Conservation (phyloP, 2,888 invertebrate genomes). For the Coenonympha arcania region DNA sequence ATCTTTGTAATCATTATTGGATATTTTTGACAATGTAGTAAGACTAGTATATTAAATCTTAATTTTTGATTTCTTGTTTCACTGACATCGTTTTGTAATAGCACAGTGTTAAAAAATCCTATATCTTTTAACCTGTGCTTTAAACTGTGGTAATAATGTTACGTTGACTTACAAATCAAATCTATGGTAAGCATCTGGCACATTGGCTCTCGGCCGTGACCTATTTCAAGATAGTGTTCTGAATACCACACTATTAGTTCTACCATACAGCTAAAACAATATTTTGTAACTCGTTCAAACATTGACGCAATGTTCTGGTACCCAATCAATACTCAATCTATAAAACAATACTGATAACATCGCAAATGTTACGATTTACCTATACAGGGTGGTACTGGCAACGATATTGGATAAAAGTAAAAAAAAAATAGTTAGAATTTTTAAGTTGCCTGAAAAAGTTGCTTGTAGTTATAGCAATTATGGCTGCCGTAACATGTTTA, state of each 20-base stretch:
- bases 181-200: conserved; percentile 1
- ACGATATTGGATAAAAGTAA: background rate
- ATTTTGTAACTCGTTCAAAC: conserved; percentile 11
- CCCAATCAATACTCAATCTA: conserved; percentile 8
- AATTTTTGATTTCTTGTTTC: no score
- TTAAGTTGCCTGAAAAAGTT: no score
- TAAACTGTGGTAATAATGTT: background rate
- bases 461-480: no score
- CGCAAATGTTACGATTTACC: conserved; percentile 3
- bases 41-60: no score
- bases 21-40: no score
- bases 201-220: conserved; percentile 6
- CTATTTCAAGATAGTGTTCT: conserved; percentile 4
- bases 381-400: background rate
- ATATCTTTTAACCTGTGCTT: no score
- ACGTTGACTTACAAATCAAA: background rate
- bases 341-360: conserved; percentile 15
- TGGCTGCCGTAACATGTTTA: no score
- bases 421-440: background rate
- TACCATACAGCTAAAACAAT: conserved; percentile 5
- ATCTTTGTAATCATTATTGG: no score
- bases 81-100: no score
- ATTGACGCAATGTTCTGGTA: conserved; percentile 11
- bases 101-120: no score
- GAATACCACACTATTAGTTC: conserved; percentile 9